A percentile compares a stretch with the other conserved stretches of the same genome.
These are phyloP conservation scores for Zaprionus camerounensis DNA, from an alignment of 1,140 invertebrate genomes.

Conservation along the genomic window DNA sequence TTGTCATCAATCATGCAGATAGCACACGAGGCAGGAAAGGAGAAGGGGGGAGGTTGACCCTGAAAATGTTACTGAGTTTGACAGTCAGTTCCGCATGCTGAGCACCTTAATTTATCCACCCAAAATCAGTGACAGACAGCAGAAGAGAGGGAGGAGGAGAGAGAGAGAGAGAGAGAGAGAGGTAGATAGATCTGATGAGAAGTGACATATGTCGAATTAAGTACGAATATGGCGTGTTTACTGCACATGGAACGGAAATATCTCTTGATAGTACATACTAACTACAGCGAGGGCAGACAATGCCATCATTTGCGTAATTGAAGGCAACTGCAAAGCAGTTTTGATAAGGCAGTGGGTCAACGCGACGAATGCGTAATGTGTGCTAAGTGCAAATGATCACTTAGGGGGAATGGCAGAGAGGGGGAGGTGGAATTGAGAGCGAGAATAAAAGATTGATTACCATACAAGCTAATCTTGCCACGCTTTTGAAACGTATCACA, in stretches of 20 bases:
- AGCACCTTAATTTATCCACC: slow-evolving; percentile 42
- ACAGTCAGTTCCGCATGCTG: slow-evolving; percentile 41
- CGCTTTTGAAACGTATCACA: not conserved
- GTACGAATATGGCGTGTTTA: slow-evolving; percentile 20
- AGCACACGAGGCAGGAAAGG: not conserved
- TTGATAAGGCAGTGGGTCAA: slow-evolving; percentile 41
- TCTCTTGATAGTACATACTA: slow-evolving; percentile 10
- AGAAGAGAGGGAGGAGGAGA: not conserved
- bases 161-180: not conserved
- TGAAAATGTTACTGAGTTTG: slow-evolving; percentile 18
- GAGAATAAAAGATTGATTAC: not conserved
- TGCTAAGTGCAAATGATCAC: slow-evolving; percentile 24
- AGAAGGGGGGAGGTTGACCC: slow-evolving; percentile 5
- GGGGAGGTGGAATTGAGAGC: not conserved
- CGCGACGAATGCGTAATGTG: slow-evolving; percentile 33
- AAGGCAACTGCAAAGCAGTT: slow-evolving; percentile 33
- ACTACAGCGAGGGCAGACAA: not conserved
- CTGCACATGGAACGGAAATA: slow-evolving; percentile 30
- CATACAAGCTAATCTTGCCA: not conserved
- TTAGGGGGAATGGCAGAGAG: slow-evolving; percentile 10
- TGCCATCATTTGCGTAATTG: slow-evolving; percentile 38
- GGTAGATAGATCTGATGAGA: slow-evolving; percentile 4
- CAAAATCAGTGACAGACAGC: slow-evolving; percentile 14
- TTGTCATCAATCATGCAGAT: slow-evolving; percentile 52
- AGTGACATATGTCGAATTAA: slow-evolving; percentile 30